Conservation (phyloP, 1,140 invertebrate genomes). For the Mizuhopecten yessoensis region DNA sequence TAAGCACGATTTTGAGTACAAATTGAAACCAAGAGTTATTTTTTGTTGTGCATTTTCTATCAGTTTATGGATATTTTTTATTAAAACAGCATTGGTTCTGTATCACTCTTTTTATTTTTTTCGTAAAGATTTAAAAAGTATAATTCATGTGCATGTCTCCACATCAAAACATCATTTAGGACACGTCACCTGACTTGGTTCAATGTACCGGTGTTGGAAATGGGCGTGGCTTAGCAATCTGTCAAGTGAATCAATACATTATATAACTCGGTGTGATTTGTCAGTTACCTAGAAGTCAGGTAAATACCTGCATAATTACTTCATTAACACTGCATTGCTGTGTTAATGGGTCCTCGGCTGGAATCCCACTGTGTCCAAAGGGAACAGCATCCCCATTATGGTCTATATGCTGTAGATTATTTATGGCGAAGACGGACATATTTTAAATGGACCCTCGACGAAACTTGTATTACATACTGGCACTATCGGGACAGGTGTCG, state of each 20-base stretch:
- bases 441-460: not conserved
- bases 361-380: not conserved
- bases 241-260: not conserved
- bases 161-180: too few species aligned
- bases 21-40: too few species aligned
- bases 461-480: not conserved
- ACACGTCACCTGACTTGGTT: too few species aligned
- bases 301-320: constrained; percentile 21
- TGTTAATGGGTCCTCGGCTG: not conserved
- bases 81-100: too few species aligned
- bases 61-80: too few species aligned
- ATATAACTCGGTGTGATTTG: not conserved
- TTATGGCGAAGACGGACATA: not conserved
- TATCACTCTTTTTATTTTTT: too few species aligned
- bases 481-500: not conserved
- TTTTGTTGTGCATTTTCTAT: too few species aligned
- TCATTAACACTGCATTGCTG: not conserved
- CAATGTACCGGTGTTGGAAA: too few species aligned
- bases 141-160: too few species aligned
- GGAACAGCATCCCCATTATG: not conserved
- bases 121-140: too few species aligned
- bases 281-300: not conserved
- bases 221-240: too few species aligned
- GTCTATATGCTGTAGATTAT: not conserved
- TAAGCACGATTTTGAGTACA: too few species aligned